phyloP scores from a whole-genome alignment of 2,113 vertebrate genomes.

The Rhabdornis inornatus region DNA sequence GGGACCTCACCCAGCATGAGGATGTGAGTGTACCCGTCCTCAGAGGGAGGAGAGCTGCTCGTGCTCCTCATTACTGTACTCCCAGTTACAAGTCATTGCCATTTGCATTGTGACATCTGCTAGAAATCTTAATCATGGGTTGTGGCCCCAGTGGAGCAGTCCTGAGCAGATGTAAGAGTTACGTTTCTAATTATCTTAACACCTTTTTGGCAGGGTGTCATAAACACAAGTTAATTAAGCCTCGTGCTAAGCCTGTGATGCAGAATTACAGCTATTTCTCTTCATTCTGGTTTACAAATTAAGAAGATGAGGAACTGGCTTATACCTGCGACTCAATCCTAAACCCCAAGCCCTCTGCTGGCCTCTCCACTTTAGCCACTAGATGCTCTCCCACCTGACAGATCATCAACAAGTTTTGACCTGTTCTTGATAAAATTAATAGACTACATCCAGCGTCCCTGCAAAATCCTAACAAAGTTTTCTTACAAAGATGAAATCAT shows the following conservation, averaged over 20 bases:
- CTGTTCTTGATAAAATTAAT: not conserved
- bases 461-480: not conserved
- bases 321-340: not conserved
- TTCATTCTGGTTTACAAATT: not conserved
- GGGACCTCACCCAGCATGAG: not conserved
- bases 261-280: not conserved
- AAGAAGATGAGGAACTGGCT: not conserved
- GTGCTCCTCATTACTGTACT: accelerated
- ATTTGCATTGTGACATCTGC: not conserved
- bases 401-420: not conserved
- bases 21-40: accelerated
- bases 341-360: not conserved
- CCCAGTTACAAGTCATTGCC: not conserved
- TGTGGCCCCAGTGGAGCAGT: not conserved
- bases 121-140: not conserved
- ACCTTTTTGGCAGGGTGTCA: not conserved
- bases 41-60: not conserved
- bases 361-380: not conserved
- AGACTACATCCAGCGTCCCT: accelerated
- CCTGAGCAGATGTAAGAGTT: conserved; percentile 9
- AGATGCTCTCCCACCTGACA: not conserved
- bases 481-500: not conserved
- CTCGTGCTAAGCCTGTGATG: not conserved
- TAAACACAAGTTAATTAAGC: not conserved
- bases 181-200: not conserved